A percentile compares a stretch with the other conserved stretches of the same genome.
Evolutionary conservation across 2,888 invertebrate genomes (phyloP).

Genomic region (Alitta virens): DNA sequence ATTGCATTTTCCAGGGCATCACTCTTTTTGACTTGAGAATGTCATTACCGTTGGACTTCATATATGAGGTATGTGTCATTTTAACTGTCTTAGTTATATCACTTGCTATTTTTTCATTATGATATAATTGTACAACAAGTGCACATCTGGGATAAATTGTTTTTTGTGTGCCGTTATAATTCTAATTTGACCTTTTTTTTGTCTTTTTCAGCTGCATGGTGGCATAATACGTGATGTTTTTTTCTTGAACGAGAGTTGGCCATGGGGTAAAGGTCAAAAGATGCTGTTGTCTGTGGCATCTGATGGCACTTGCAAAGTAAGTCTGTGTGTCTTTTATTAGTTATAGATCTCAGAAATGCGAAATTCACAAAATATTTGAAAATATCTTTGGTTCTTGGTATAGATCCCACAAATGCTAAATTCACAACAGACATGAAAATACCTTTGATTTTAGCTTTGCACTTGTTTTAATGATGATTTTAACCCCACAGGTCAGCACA

Average conservation of each 20-base stretch:
- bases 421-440: too few species aligned
- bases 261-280: constrained; percentile 57
- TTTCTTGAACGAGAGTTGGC: constrained; percentile 60
- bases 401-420: too few species aligned
- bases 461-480: too few species aligned
- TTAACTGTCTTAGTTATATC: not conserved
- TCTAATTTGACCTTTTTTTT: not conserved
- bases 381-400: too few species aligned
- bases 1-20: constrained; percentile 52
- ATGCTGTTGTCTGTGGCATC: constrained; percentile 56
- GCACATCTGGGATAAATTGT: not conserved
- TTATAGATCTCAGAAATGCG: too few species aligned
- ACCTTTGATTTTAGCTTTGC: too few species aligned
- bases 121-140: too few species aligned
- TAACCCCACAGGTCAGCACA: constrained; percentile 37
- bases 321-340: too few species aligned
- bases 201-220: constrained; percentile 54
- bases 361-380: too few species aligned
- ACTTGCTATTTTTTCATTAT: too few species aligned
- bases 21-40: constrained; percentile 60
- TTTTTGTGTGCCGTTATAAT: not conserved
- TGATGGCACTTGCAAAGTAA: constrained; percentile 59
- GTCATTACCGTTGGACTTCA: constrained; percentile 60
- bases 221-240: constrained; percentile 58
- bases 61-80: constrained; percentile 57